Evolutionary conservation across 2,113 vertebrate species (phyloP), one percentile per base, ranked within the genome.

Genomic region (Aegithalos caudatus): DNA sequence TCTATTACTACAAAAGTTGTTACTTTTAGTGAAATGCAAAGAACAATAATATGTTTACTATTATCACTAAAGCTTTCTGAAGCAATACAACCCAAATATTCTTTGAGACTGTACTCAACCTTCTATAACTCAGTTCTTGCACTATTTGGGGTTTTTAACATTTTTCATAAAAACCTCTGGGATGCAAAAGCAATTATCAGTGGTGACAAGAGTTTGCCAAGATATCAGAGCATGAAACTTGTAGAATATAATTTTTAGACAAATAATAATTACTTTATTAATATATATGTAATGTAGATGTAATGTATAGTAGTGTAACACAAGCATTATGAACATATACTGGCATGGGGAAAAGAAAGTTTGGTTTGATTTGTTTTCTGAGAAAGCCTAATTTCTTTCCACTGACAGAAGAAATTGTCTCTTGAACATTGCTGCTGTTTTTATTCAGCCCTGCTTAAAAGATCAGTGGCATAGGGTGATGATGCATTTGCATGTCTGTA

Each of bases 141-240:
- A 45, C 11, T 48, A 1, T 22, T 65, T 35, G n/a, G 10, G 2
- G 6, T 8, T 74, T n/a, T 79, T 67, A 69, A 13, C 1, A 50
- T 31, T 88, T 76, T 66, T 51, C 10, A 5, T 44, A 70, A 71
- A 14, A 2, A 2, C 17, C 9, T 62, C n/a, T 40, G 20, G 27
- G 27, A 50, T n/a, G n/a, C 20, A 54, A 54, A 35, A 54, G 12
- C 0, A 0, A 48, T 15, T 5, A 38, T 33, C 33, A 56, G 7
- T 29, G 25, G 14, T 28, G 19, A 38, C 13, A 22, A 16, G 5
- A 8, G 9, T 56, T 72, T 72, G 15, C 29, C 40, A 44, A 38
- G 37, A 51, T 56, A 81, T 21, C 1, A 40, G 42, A 60, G 27
- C 40, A 27, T 16, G 5, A 23, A 21, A 42, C 24, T 27, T n/a